Base-by-base conservation (phyloP, 2,797 vertebrate genomes). In the Pterois miles region DNA sequence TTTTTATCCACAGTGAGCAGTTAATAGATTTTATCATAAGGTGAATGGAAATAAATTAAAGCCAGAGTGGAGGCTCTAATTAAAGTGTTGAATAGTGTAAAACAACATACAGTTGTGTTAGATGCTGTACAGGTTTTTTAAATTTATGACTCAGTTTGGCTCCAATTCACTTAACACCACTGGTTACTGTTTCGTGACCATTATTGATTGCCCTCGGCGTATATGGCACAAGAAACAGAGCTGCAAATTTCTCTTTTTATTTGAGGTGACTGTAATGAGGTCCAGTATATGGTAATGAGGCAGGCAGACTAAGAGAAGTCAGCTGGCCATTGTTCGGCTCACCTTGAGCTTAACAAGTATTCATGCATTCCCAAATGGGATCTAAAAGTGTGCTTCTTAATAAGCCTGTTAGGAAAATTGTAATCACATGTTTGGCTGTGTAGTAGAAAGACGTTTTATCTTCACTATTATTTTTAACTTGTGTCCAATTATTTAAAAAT, bases 181-280 rank as follows among this genome's bases (percentile, higher is more conserved):
- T 27, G 66, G 60, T 81, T 60, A 81, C 52, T 76, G 71, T 82
- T 74, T 36, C 58, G 56, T 53, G 65, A 33, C n/a, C 29, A 13
- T 29, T 75, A 23, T 14, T 43, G 33, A 78, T 74, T 36, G 74
- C 52, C 67, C 46, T 36, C 4, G 11, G 75, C 36, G 2, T 77
- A 6, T 33, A 65, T 53, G 48, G 74, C 38, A 69, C 66, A 68
- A 50, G 70, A 71, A 71, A 62, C 29, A 25, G 68, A 80, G 54
- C 59, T 65, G 59, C 54, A 57, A 59, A 70, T 52, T 68, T 77
- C 68, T 56, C 33, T 58, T 76, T 76, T 86, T 43, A 81, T 86
- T 79, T 70, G 62, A 86, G 52, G 52, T 74, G 75, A 81, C 81
- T 71, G 67, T 89, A 90, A 91, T 88, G 74, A 89, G 88, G 81